Percentiles rank a stretch among this genome's conserved stretches.
Conservation (phyloP, 2,797 vertebrate species). For the Acanthurus leucopareius region DNA sequence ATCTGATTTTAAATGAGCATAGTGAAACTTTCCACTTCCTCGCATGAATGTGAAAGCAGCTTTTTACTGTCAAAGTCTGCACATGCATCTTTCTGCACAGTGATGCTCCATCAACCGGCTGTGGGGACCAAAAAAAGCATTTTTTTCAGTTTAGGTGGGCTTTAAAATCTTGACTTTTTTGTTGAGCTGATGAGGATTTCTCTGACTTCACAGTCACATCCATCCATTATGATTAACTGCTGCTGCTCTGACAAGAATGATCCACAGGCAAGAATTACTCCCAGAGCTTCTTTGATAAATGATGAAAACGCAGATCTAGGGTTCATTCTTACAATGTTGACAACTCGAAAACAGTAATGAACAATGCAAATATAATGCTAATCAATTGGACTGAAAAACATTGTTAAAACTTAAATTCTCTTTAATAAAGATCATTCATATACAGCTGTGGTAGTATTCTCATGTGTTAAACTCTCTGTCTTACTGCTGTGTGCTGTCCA, state of each 20-base stretch:
- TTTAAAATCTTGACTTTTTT: constrained; percentile 37
- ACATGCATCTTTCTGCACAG: too few relatives aligned
- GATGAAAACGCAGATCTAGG: background rate
- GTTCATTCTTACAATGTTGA: background rate
- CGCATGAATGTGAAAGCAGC: too few relatives aligned
- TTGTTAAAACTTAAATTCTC: too few relatives aligned
- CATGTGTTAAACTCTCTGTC: background rate
- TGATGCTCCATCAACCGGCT: too few relatives aligned
- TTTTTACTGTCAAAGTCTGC: too few relatives aligned
- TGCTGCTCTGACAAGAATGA: constrained; percentile 27
- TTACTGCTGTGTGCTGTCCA: background rate
- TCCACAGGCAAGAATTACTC: constrained; percentile 5
- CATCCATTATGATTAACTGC: constrained; percentile 23
- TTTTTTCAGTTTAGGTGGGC: background rate
- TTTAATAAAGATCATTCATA: background rate
- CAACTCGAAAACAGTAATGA: constrained; percentile 2
- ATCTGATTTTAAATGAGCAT: too few relatives aligned
- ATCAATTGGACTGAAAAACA: too few relatives aligned
- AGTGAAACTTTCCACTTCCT: too few relatives aligned
- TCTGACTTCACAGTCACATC: constrained; percentile 21
- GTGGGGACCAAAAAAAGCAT: too few relatives aligned
- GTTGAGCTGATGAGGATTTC: constrained; percentile 40
- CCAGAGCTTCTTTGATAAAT: constrained; percentile 11
- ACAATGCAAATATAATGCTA: background rate
- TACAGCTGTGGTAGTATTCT: background rate